These are phyloP conservation scores for Fundulus diaphanus DNA, from an alignment of 2,797 vertebrate genomes.

Conservation along the genomic window DNA sequence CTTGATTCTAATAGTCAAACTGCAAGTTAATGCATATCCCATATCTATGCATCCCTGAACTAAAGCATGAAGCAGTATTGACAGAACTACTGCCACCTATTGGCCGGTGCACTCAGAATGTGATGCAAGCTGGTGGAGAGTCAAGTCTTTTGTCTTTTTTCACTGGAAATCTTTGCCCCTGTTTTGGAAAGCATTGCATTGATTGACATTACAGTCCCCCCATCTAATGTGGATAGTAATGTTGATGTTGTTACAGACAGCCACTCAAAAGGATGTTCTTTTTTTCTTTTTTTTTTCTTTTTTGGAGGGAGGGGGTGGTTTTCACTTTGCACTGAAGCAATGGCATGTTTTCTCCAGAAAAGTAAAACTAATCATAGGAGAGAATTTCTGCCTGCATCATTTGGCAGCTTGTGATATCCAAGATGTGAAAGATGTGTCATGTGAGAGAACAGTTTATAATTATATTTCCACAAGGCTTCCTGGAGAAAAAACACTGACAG, in stretches of 20 bases:
- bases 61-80: too few species aligned
- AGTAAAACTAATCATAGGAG: constrained; percentile 22
- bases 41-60: neutral
- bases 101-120: neutral
- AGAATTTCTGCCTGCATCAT: constrained; percentile 36
- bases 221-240: too few species aligned
- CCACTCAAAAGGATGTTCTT: neutral
- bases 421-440: constrained; percentile 51
- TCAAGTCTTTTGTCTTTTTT: neutral
- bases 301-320: too few species aligned
- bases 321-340: constrained; percentile 14
- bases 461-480: constrained; percentile 45
- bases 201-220: neutral
- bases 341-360: constrained; percentile 27
- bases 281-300: neutral
- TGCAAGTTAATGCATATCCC: neutral
- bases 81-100: neutral
- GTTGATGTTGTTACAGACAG: neutral
- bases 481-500: constrained; percentile 28
- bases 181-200: neutral
- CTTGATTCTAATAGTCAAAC: neutral
- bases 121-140: neutral
- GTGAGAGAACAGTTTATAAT: constrained; percentile 56
- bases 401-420: constrained; percentile 46
- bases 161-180: neutral